These are phyloP conservation scores for Eurosta solidaginis DNA, from an alignment of 1,140 invertebrate species.

Conservation along the genomic window DNA sequence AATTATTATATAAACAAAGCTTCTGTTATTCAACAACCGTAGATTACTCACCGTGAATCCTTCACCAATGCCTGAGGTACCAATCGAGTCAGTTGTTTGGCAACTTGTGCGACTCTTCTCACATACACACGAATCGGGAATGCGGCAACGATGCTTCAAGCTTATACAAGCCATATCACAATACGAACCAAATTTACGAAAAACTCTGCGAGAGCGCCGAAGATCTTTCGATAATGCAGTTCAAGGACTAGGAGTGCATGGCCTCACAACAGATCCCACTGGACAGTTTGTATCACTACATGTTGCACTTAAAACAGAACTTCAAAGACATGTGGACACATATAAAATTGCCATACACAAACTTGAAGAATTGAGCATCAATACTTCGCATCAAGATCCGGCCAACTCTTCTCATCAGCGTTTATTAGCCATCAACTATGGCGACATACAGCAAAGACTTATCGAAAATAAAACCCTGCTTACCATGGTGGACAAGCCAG, in stretches of 20 bases:
- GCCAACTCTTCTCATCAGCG: conserved; percentile 88
- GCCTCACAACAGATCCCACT: conserved; percentile 69
- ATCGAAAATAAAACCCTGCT: conserved; percentile 91
- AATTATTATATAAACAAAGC: background rate
- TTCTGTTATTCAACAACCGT: background rate
- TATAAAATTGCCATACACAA: conserved; percentile 88
- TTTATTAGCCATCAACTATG: conserved; percentile 78
- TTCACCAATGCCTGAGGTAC: conserved; percentile 67
- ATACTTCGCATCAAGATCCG: conserved; percentile 76
- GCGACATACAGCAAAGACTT: conserved; percentile 81
- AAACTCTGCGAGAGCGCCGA: conserved; percentile 67
- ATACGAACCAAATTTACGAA: conserved; percentile 64
- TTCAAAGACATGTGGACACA: conserved; percentile 80
- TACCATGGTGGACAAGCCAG: conserved; percentile 79
- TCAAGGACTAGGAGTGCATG: conserved; percentile 85
- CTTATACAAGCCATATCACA: conserved; percentile 63
- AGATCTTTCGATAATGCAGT: conserved; percentile 81
- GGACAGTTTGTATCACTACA: conserved; percentile 70
- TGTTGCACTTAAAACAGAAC: conserved; percentile 77
- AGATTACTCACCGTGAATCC: conserved; percentile 65
- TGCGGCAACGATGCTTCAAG: conserved; percentile 65
- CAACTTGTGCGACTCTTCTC: conserved; percentile 80
- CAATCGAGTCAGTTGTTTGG: conserved; percentile 78
- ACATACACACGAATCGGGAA: conserved; percentile 66
- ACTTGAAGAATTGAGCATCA: conserved; percentile 77